Evolutionary conservation across 2,113 vertebrate genomes (phyloP).

Genomic region (Cathartes aura): DNA sequence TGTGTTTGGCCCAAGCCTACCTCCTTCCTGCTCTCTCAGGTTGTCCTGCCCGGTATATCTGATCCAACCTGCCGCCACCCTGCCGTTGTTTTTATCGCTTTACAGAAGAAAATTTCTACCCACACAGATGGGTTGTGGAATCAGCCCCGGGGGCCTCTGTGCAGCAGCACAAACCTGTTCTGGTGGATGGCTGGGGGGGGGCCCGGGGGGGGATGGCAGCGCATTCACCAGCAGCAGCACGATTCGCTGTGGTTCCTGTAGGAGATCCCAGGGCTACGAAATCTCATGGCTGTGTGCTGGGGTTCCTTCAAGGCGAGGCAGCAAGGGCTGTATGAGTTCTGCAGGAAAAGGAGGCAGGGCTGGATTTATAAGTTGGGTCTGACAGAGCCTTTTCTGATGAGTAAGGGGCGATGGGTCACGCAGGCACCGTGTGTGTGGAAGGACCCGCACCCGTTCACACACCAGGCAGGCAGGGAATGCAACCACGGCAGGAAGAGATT

Average conservation of each 20-base stretch:
- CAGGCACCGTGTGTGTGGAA: accelerated
- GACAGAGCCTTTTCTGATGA: not conserved
- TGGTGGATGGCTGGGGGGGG: not conserved
- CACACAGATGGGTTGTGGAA: not conserved
- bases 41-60: not conserved
- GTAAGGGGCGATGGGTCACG: not conserved
- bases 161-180: not conserved
- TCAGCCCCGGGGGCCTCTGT: accelerated
- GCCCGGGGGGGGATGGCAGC: too few relatives aligned
- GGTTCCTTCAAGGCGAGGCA: not conserved
- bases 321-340: not conserved
- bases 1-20: not conserved
- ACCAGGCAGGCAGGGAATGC: not conserved
- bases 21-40: not conserved
- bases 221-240: not conserved
- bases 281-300: not conserved
- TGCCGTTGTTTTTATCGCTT: not conserved
- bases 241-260: not conserved
- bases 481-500: not conserved
- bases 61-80: not conserved
- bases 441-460: not conserved
- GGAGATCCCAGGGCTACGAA: not conserved
- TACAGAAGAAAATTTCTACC: not conserved
- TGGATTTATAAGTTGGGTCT: not conserved
- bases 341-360: not conserved